Base-by-base conservation (phyloP, 2,113 vertebrate genomes). In the Indicator indicator region DNA sequence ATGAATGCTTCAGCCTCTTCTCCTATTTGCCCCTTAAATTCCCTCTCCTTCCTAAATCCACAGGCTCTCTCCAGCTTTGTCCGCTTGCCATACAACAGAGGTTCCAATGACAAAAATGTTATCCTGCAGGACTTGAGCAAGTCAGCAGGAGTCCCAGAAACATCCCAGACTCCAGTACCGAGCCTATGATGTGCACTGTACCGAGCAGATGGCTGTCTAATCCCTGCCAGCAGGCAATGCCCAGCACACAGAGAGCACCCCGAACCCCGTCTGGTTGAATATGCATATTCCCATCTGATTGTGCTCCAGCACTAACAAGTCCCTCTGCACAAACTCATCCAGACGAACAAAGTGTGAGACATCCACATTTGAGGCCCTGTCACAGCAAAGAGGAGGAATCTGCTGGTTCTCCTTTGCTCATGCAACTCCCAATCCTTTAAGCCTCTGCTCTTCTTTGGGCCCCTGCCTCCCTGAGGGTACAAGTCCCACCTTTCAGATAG, bases 141-240 rank as follows among this genome's bases (percentile, higher is more conserved):
- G 86, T 50, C 62, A 6, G 62, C 81, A 87, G 94, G 96, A 94
- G 93, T 48, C 62, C 44, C 55, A 27, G 46, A 30, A 70, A 67
- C 71, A 64, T 64, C 86, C 79, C 1, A 1, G 78, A 88, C 46
- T 24, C 85, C 91, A 95, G 94, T 93, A 95, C 64, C 12, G 14
- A 82, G 28, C 46, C 91, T 11, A 55, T 42, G 89, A 70, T 89
- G 88, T 71, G 26, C n/a, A 3, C 18, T 38, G 70, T 55, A 73
- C 50, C 9, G 4, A 84, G 92, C 96, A 97, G 96, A 94, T 91
- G 97, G 96, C 65, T 15, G 60, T 52, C 88, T 96, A 80, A 86
- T 78, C 89, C 90, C 91, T 89, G 44, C 86, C 93, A 96, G 96
- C 91, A 60, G 23, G 92, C 76, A 62, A 88, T 84, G 72, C 86